phyloP scores from a whole-genome alignment of 2,113 vertebrate species.

The Pantherophis guttatus region DNA sequence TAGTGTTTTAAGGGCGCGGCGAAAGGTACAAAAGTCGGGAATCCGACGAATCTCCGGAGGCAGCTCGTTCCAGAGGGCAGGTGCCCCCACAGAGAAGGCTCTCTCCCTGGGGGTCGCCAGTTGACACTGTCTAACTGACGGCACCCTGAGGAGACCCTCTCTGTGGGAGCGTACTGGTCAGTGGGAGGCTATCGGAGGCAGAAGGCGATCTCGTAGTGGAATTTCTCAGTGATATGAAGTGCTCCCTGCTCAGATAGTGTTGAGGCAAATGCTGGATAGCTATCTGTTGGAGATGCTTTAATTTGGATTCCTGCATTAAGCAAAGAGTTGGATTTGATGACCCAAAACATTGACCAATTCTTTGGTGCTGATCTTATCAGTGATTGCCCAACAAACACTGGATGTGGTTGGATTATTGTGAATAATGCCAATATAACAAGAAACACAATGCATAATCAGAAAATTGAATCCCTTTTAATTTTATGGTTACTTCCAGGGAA shows the following conservation, averaged over 20 bases:
- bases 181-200: too few relatives aligned
- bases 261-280: not conserved
- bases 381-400: not conserved
- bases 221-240: not conserved
- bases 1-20: too few relatives aligned
- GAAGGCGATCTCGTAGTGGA: not conserved
- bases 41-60: too few relatives aligned
- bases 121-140: too few relatives aligned
- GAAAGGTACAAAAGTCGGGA: too few relatives aligned
- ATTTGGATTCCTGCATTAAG: not conserved
- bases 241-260: not conserved
- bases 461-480: not conserved
- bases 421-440: not conserved
- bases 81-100: too few relatives aligned
- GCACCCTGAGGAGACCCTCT: too few relatives aligned
- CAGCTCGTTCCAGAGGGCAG: too few relatives aligned
- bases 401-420: not conserved
- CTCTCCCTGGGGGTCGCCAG: too few relatives aligned
- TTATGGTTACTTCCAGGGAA: not conserved
- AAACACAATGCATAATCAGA: too few relatives aligned
- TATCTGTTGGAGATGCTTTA: not conserved
- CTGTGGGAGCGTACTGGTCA: too few relatives aligned
- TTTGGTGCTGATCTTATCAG: not conserved
- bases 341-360: not conserved
- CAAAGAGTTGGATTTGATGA: not conserved